Evolutionary conservation across 2,113 vertebrate species (phyloP).

Genomic region (Phalacrocorax carbo): DNA sequence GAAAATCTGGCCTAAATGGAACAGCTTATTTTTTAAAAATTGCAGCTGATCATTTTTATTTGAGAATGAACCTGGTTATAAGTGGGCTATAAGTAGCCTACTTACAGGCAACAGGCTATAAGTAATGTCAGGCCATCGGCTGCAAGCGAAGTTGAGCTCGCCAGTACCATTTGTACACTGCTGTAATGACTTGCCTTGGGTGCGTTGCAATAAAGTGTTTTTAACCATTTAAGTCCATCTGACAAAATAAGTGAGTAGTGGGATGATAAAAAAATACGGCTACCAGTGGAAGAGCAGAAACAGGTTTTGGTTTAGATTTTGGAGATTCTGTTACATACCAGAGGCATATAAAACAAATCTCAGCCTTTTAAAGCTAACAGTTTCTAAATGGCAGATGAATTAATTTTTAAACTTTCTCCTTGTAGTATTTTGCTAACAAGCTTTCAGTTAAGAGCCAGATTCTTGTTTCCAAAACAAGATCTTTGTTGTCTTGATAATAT

Average conservation of each 20-base stretch:
- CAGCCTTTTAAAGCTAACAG: background rate
- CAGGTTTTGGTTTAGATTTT: background rate
- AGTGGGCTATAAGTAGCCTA: too few species aligned
- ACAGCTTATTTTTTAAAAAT: background rate
- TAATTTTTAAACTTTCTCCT: background rate
- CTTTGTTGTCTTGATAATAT: background rate
- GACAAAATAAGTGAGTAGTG: background rate
- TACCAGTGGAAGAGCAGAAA: background rate
- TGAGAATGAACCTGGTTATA: background rate
- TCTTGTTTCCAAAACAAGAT: background rate
- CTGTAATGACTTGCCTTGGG: background rate
- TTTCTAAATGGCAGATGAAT: background rate
- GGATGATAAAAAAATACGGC: background rate
- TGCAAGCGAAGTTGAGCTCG: background rate
- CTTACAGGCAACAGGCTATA: background rate
- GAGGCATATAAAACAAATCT: background rate
- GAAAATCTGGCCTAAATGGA: background rate
- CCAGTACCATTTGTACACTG: rapidly evolving
- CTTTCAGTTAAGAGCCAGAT: background rate
- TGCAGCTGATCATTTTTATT: background rate
- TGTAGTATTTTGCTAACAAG: background rate
- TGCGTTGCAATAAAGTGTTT: background rate
- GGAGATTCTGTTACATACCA: background rate
- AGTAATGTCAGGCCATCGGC: background rate
- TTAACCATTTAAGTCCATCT: background rate